A percentile compares a stretch with the other conserved stretches of the same genome.
These are phyloP conservation scores for Lasius fuliginosus DNA, from an alignment of 2,888 invertebrate species.

Conservation along the genomic window DNA sequence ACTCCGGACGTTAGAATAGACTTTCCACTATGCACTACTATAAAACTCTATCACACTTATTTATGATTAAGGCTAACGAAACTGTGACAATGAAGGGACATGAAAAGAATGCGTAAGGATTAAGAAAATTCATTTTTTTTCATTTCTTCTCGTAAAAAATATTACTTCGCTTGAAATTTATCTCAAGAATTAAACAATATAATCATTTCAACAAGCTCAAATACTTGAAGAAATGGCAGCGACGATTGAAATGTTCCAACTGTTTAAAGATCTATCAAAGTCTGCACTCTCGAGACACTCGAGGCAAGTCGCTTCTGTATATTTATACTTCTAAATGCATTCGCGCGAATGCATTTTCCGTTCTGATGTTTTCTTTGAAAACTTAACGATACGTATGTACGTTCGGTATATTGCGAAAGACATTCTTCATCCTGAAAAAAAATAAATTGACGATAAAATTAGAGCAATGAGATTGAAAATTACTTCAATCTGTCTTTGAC, in stretches of 20 bases:
- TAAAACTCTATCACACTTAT: constrained; percentile 43
- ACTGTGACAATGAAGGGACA: neutral
- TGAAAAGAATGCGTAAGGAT: neutral
- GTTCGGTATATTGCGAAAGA: neutral
- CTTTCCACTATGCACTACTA: constrained; percentile 62
- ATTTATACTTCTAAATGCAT: constrained; percentile 64
- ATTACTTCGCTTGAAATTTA: constrained; percentile 17
- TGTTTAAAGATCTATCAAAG: constrained; percentile 28
- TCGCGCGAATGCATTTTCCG: constrained; percentile 22
- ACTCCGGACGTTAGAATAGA: constrained; percentile 64
- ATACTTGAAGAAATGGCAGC: constrained; percentile 19
- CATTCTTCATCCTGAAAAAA: neutral
- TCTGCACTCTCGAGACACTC: constrained; percentile 60
- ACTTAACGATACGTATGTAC: neutral
- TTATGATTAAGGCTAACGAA: constrained; percentile 2
- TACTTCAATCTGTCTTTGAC: neutral
- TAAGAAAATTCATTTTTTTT: neutral
- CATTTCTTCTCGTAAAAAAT: neutral
- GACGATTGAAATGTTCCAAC: constrained; percentile 33
- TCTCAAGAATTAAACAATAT: neutral
- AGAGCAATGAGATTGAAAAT: neutral
- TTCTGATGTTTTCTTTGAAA: constrained; percentile 46
- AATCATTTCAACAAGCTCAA: neutral
- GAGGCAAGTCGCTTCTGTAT: constrained; percentile 60
- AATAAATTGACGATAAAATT: neutral